Percentiles rank a stretch among this genome's conserved stretches.
Evolutionary conservation across 2,797 vertebrate species (phyloP).

Genomic region (Acropternis orthonyx): DNA sequence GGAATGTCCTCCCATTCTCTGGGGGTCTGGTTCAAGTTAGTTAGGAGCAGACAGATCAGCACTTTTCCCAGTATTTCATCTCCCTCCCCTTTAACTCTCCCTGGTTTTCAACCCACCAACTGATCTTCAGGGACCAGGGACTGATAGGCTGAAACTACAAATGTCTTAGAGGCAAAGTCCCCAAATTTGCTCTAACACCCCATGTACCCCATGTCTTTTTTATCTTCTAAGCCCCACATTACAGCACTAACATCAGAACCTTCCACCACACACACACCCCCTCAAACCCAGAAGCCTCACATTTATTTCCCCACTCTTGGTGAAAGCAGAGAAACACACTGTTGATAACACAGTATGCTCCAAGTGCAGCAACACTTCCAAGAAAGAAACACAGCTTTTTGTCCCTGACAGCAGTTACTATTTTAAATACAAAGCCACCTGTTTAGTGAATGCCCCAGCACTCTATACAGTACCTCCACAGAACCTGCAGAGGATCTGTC

Average conservation of each 20-base stretch:
- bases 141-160: background rate
- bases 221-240: background rate
- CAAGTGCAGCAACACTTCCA: background rate
- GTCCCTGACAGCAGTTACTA: background rate
- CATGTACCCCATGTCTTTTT: background rate
- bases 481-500: conserved; percentile 19
- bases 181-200: background rate
- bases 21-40: background rate
- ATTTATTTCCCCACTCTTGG: background rate
- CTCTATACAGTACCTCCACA: conserved; percentile 19
- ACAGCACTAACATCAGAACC: background rate
- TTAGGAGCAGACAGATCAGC: background rate
- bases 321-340: background rate
- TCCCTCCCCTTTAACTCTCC: background rate
- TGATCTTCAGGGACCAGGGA: background rate
- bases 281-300: background rate
- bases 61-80: background rate
- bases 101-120: background rate
- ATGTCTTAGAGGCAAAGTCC: background rate
- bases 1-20: background rate
- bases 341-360: background rate
- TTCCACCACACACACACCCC: background rate
- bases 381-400: background rate
- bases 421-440: conserved; percentile 28
- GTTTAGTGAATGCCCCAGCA: background rate